These are phyloP conservation scores for Panthera leo DNA, from an alignment of 2,113 vertebrate genomes.

Conservation along the genomic window DNA sequence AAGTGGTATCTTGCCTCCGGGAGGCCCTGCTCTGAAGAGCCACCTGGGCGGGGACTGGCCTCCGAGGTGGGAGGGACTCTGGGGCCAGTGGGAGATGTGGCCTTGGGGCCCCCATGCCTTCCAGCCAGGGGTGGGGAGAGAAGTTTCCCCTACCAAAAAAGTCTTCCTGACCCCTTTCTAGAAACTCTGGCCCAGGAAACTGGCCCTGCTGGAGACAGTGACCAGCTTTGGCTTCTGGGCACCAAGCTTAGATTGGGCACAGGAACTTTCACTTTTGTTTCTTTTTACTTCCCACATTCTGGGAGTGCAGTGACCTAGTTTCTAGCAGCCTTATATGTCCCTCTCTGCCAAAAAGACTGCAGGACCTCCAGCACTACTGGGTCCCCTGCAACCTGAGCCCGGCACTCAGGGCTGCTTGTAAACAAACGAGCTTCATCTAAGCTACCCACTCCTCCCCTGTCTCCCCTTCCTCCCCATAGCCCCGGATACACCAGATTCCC, in stretches of 20 bases:
- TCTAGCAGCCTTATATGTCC: neutral
- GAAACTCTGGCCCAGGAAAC: neutral
- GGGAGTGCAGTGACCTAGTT: conserved; percentile 58
- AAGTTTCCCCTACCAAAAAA: neutral
- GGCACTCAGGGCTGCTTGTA: neutral
- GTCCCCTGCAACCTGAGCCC: neutral
- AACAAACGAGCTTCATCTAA: neutral
- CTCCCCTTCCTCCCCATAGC: neutral
- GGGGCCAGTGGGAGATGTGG: neutral
- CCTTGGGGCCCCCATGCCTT: neutral
- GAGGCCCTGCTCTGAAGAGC: neutral
- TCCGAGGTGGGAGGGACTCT: neutral
- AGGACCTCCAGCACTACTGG: neutral
- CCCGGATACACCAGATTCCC: neutral
- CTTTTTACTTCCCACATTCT: neutral
- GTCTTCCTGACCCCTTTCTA: neutral
- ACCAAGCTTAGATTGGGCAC: neutral
- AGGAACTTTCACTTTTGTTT: conserved; percentile 66
- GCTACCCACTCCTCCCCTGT: neutral
- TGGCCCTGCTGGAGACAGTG: neutral
- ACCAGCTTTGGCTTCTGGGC: neutral
- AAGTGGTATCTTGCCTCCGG: neutral
- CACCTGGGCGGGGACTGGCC: neutral
- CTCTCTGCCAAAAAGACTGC: neutral
- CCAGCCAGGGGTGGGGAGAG: neutral